Base-by-base conservation (phyloP, 2,113 vertebrate genomes). In the Astur gentilis region DNA sequence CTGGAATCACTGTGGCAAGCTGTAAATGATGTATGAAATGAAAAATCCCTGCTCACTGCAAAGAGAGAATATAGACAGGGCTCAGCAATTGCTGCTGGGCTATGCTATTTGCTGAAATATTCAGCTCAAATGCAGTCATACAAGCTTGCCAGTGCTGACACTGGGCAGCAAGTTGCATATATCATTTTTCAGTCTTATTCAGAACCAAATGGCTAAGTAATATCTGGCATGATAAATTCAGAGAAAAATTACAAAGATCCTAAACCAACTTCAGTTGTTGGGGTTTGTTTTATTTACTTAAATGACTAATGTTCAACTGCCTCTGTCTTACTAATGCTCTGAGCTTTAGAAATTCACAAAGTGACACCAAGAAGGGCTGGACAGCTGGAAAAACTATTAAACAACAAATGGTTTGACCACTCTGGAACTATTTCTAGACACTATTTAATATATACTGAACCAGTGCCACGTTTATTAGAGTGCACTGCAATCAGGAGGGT, bases 11-110 rank as follows among this genome's bases (percentile, higher is more conserved):
- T 93, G 93, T 97, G 89, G 89, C 93, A 96, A 97, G 95, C 89
- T 97, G 95, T 95, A 97, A 98, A 97, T 97, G 97, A 97, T 97
- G 97, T 97, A 97, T 97, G 97, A 97, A 97, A 97, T 97, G 95
- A 97, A 96, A 97, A 97, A 96, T 96, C 94, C 78, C 71, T 95
- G 79, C 87, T 97, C 87, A 84, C 65, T 89, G 80, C 75, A 89
- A 96, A 95, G 89, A 97, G 81, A 94, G 90, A 91, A 93, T 93
- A 71, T 55, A 97, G 83, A 91, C 85, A 97, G 72, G 61, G 76
- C 85, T 96, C 86, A 89, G 66, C 90, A 90, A 70, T 90, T 94
- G 90, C 96, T 97, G 90, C 86, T 96, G 94, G 93, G 90, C 69
- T 95, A 44, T 95, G 86, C 92, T 95, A 85, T 97, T 96, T 86